Percentiles rank a stretch among this genome's conserved stretches.
These are phyloP conservation scores for Zosterops hypoxanthus DNA, from an alignment of 2,113 vertebrate species.

Conservation along the genomic window DNA sequence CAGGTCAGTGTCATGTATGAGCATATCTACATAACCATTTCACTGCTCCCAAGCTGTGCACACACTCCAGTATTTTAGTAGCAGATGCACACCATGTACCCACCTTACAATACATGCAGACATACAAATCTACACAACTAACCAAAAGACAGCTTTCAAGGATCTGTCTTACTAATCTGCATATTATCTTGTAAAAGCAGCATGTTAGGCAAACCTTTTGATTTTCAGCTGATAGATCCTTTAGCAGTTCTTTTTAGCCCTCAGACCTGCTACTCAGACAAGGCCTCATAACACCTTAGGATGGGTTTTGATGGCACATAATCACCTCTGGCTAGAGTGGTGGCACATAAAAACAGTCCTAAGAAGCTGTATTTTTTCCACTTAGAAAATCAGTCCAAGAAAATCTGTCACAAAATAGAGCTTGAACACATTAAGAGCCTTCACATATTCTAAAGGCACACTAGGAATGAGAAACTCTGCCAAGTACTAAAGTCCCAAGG, in stretches of 20 bases:
- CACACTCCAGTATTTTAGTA: background rate
- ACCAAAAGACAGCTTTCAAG: background rate
- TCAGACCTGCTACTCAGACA: background rate
- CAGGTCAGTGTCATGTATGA: background rate
- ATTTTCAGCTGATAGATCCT: background rate
- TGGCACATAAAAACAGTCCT: background rate
- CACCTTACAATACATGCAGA: background rate
- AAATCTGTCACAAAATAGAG: background rate
- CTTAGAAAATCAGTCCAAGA: background rate
- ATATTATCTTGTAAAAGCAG: background rate
- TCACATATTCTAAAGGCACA: background rate
- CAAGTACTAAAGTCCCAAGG: background rate
- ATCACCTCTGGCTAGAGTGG: background rate
- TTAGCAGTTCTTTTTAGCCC: background rate
- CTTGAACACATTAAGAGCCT: background rate
- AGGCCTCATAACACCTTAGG: background rate
- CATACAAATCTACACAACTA: background rate
- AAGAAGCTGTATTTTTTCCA: background rate
- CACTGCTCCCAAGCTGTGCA: background rate
- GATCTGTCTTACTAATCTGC: background rate
- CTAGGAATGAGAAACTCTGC: background rate
- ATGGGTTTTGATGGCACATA: background rate
- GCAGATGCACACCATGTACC: background rate
- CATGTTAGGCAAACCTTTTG: background rate
- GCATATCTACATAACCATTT: background rate